Evolutionary conservation across 1,140 invertebrate genomes (phyloP).

Genomic region (Wiebesia pumilae): DNA sequence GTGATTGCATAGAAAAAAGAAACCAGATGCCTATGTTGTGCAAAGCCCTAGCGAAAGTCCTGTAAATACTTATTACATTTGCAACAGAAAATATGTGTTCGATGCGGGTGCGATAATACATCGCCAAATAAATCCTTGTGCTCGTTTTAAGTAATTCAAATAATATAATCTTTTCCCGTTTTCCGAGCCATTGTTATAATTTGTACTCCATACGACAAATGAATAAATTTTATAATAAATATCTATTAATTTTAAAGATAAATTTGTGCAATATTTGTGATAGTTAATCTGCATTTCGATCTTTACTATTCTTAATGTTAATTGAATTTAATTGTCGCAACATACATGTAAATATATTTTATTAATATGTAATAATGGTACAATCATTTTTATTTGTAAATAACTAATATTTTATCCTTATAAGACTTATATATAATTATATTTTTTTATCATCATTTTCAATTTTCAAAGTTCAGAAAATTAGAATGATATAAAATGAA

Average conservation of each 20-base stretch:
- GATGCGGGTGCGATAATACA: constrained; percentile 44
- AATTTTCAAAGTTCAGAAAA: background rate
- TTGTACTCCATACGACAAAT: background rate
- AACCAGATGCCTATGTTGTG: background rate
- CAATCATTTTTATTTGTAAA: constrained; percentile 43
- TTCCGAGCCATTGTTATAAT: background rate
- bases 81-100: constrained; percentile 10
- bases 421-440: constrained; percentile 13
- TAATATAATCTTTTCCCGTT: background rate
- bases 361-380: constrained; percentile 8
- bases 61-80: no score
- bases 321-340: constrained; percentile 6
- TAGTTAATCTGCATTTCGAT: constrained; percentile 21
- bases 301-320: constrained; percentile 15
- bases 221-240: background rate
- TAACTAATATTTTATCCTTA: constrained; percentile 19
- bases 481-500: background rate
- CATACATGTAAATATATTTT: constrained; percentile 21
- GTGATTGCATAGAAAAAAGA: background rate
- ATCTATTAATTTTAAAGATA: background rate
- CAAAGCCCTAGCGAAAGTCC: constrained; percentile 22
- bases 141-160: background rate
- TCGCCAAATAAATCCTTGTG: constrained; percentile 7
- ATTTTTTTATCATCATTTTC: background rate
- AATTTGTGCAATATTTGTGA: constrained; percentile 29